These are phyloP conservation scores for Merops nubicus DNA, from an alignment of 2,113 vertebrate species.

Conservation along the genomic window DNA sequence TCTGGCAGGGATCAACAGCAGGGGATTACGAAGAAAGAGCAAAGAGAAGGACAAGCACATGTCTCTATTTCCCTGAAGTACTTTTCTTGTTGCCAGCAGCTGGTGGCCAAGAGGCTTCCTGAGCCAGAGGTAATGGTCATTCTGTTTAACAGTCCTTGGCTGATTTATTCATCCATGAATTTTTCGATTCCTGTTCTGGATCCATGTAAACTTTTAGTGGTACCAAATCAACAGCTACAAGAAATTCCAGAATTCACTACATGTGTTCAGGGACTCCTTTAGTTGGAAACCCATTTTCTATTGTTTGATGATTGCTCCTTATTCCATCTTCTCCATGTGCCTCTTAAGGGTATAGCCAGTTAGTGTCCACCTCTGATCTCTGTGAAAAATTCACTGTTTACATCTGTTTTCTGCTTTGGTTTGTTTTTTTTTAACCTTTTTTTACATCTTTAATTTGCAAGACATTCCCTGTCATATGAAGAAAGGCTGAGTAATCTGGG, in stretches of 20 bases:
- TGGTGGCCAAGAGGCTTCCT: background rate
- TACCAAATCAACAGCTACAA: background rate
- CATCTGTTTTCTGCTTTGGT: background rate
- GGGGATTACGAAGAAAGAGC: background rate
- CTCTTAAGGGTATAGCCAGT: background rate
- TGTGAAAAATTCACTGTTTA: background rate
- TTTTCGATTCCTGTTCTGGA: background rate
- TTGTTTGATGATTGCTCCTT: background rate
- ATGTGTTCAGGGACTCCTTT: background rate
- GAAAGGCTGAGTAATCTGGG: no score
- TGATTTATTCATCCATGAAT: background rate
- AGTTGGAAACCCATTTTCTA: background rate
- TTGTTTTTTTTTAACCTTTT: background rate
- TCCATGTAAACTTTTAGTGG: background rate
- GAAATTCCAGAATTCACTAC: background rate
- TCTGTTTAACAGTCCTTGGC: background rate
- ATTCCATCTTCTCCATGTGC: background rate
- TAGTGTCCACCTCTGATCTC: background rate
- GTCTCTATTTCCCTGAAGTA: background rate
- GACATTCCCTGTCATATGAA: background rate
- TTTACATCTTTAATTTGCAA: background rate
- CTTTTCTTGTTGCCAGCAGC: background rate
- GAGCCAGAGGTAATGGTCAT: background rate
- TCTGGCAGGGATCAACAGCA: background rate
- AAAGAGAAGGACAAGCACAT: background rate